These are phyloP conservation scores for Phyllopteryx taeniolatus DNA, from an alignment of 2,113 vertebrate genomes.

Conservation along the genomic window DNA sequence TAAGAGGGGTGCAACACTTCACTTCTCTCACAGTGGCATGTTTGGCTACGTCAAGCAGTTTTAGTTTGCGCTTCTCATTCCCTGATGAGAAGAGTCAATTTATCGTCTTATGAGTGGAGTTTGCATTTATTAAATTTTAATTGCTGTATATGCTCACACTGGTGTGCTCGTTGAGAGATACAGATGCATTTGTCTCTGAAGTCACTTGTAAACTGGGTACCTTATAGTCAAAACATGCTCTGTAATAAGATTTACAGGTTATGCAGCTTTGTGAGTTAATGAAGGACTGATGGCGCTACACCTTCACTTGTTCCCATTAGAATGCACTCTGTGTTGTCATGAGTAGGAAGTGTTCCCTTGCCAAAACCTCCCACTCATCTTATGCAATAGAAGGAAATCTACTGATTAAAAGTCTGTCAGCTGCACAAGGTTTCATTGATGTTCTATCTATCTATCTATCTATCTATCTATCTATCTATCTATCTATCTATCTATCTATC, in stretches of 20 bases:
- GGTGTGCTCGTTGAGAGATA: neutral
- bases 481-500: neutral
- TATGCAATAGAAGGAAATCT: slow-evolving; percentile 50
- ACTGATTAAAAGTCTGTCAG: slow-evolving; percentile 25
- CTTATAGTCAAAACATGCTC: slow-evolving; percentile 7
- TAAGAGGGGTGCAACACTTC: neutral
- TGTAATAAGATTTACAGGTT: slow-evolving; percentile 6
- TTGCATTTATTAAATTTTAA: slow-evolving; percentile 4
- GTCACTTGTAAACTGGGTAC: neutral
- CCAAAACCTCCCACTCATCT: slow-evolving; percentile 21
- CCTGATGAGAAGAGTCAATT: neutral
- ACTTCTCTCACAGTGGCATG: neutral
- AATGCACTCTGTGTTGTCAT: slow-evolving; percentile 26
- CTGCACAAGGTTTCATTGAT: slow-evolving; percentile 1
- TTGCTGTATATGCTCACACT: neutral
- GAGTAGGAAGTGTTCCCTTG: slow-evolving; percentile 25
- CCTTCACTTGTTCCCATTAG: slow-evolving; percentile 15
- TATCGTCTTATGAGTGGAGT: neutral
- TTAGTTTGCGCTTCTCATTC: neutral
- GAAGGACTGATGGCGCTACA: neutral
- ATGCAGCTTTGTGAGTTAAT: neutral
- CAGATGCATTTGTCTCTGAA: neutral
- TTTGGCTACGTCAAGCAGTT: neutral
- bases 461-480: neutral
- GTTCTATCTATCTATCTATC: neutral